Evolutionary conservation across 2,113 vertebrate species (phyloP).

Genomic region (Eudyptes chrysolophus): DNA sequence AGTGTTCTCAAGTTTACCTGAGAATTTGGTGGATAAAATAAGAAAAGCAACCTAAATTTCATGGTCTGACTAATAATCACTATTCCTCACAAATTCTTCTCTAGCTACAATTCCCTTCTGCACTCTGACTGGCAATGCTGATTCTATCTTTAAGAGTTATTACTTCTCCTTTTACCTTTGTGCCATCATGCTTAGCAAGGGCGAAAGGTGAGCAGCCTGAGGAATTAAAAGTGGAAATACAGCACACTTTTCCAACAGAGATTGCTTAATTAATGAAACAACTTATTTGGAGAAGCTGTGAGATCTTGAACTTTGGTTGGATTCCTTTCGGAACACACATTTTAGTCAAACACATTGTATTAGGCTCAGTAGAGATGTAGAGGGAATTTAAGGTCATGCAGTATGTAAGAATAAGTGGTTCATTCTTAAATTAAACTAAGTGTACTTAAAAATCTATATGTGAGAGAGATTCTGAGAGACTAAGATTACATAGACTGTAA

Average conservation of each 20-base stretch:
- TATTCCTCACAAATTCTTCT: background rate
- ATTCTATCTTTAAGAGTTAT: background rate
- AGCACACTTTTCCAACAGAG: background rate
- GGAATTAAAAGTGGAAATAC: slow-evolving; percentile 6
- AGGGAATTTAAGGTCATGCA: background rate
- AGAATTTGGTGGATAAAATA: background rate
- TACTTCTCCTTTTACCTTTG: background rate
- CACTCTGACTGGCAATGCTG: background rate
- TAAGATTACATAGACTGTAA: background rate
- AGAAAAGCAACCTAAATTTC: background rate
- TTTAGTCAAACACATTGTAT: background rate
- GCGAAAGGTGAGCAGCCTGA: background rate
- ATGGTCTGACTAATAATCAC: background rate
- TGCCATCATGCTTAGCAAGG: background rate
- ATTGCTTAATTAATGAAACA: background rate
- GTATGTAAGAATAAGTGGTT: background rate
- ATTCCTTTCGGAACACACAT: background rate
- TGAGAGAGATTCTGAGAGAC: background rate
- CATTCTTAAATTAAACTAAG: background rate
- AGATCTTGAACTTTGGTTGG: background rate
- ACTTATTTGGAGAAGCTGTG: background rate
- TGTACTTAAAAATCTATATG: background rate
- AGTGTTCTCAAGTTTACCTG: background rate
- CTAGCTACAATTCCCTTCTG: background rate
- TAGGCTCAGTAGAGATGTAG: background rate